Conservation (phyloP, 2,888 invertebrate genomes). For the Caenorhabditis drosophilae region DNA sequence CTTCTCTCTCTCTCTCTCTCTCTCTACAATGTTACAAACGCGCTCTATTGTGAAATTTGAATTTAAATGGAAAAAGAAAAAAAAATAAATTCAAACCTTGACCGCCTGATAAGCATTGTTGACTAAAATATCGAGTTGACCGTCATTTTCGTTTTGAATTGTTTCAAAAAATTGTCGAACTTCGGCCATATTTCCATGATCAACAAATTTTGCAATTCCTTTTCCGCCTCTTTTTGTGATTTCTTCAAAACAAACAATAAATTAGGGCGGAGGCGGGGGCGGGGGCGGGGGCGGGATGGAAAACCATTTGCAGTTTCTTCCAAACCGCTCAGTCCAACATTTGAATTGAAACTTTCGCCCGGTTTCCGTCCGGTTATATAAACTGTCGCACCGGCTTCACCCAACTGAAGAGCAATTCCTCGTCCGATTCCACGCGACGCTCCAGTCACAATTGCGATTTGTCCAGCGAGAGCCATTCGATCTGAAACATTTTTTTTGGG, state of each 20-base stretch:
- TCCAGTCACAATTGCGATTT: conserved; percentile 59
- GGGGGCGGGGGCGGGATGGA: too few species aligned
- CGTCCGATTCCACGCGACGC: conserved; percentile 57
- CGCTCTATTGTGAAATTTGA: too few species aligned
- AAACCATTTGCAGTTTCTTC: conserved; percentile 23
- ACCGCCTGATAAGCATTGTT: conserved; percentile 54
- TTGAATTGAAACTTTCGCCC: conserved; percentile 28
- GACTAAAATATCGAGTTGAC: conserved; percentile 48
- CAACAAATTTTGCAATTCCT: conserved; percentile 33
- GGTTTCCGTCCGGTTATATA: conserved; percentile 53
- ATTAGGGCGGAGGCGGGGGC: too few species aligned
- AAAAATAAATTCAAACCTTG: not conserved
- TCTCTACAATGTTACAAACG: too few species aligned
- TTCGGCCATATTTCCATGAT: conserved; percentile 35
- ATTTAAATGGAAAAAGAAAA: too few species aligned
- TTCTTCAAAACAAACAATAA: too few species aligned
- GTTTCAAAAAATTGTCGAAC: conserved; percentile 27
- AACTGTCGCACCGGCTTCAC: conserved; percentile 55
- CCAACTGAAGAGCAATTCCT: conserved; percentile 54
- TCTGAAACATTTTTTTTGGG: too few species aligned
- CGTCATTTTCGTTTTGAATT: conserved; percentile 8
- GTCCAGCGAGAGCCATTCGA: conserved; percentile 41
- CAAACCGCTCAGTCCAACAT: conserved; percentile 15
- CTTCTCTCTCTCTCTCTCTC: too few species aligned
- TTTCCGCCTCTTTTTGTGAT: conserved; percentile 35